phyloP scores from a whole-genome alignment of 2,888 invertebrate species.

The Drosophila suboccidentalis region DNA sequence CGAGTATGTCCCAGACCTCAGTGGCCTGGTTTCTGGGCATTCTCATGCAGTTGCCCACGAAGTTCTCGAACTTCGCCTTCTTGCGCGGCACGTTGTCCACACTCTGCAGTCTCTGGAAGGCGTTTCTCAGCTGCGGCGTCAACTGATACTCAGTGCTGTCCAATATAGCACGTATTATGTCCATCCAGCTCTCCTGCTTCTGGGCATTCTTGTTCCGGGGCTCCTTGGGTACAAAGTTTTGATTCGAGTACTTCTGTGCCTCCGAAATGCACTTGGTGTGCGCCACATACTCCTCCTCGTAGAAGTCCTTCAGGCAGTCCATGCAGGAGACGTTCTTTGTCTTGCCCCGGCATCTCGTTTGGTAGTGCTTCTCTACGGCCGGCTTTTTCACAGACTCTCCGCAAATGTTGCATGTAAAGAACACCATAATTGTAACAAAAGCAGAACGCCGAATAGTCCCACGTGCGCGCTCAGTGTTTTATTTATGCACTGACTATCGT shows the following conservation, averaged over 20 bases:
- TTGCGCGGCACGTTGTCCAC: constrained; percentile 95
- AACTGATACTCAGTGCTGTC: constrained; percentile 79
- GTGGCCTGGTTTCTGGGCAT: constrained; percentile 88
- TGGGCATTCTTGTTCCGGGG: constrained; percentile 92
- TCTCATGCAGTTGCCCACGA: constrained; percentile 89
- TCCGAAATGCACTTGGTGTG: constrained; percentile 95
- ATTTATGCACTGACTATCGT: constrained; percentile 26
- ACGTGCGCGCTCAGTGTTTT: constrained; percentile 46
- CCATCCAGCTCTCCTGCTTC: constrained; percentile 93
- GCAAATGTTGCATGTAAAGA: constrained; percentile 96
- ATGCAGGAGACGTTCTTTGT: constrained; percentile 93
- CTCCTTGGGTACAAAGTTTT: constrained; percentile 89
- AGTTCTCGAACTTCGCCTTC: constrained; percentile 93
- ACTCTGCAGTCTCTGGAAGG: constrained; percentile 90
- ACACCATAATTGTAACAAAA: constrained; percentile 90
- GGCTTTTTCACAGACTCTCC: constrained; percentile 96
- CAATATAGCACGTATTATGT: constrained; percentile 83
- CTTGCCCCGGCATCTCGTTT: constrained; percentile 89
- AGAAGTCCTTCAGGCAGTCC: constrained; percentile 96
- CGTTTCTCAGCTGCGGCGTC: constrained; percentile 86
- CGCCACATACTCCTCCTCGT: constrained; percentile 90
- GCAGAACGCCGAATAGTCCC: constrained; percentile 18
- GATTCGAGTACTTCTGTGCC: constrained; percentile 95
- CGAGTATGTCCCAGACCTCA: constrained; percentile 89
- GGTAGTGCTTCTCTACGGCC: constrained; percentile 95